phyloP scores from a whole-genome alignment of 2,113 vertebrate species.

The Solenodon paradoxus region DNA sequence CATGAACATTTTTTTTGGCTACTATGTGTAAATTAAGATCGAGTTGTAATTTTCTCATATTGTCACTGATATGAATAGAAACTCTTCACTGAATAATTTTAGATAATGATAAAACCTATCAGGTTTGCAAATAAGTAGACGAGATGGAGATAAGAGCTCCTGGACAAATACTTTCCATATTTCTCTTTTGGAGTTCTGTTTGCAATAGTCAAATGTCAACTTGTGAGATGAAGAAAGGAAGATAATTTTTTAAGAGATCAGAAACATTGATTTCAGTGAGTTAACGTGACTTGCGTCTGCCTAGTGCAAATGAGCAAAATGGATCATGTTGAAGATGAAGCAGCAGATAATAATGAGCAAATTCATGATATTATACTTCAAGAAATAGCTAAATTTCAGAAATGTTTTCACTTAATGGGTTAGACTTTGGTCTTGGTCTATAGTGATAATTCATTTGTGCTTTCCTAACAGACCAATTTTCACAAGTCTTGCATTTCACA shows the following conservation, averaged over 20 bases:
- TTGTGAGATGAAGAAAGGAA: neutral
- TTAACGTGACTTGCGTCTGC: neutral
- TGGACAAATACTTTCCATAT: neutral
- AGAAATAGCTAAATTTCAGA: neutral
- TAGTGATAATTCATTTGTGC: constrained; percentile 29
- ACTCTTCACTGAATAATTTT: neutral
- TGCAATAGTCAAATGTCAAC: neutral
- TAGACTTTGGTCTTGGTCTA: constrained; percentile 27
- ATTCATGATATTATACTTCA: constrained; percentile 31
- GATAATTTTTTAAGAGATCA: constrained; percentile 3
- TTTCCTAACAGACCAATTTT: constrained; percentile 28
- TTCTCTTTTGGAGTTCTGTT: neutral
- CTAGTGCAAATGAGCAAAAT: constrained; percentile 37
- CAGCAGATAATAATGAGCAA: constrained; percentile 4
- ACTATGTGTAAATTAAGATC: neutral
- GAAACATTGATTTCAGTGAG: constrained; percentile 19
- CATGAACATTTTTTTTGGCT: neutral
- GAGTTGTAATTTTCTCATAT: neutral
- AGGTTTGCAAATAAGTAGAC: neutral
- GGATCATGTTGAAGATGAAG: constrained; percentile 19
- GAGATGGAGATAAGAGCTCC: neutral
- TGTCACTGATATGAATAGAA: neutral
- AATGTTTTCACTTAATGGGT: neutral
- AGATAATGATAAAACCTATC: neutral
- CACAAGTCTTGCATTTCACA: neutral